Evolutionary conservation across 2,888 invertebrate species (phyloP), one percentile per base, ranked within the genome.

Genomic region (Cataglyphis livida): DNA sequence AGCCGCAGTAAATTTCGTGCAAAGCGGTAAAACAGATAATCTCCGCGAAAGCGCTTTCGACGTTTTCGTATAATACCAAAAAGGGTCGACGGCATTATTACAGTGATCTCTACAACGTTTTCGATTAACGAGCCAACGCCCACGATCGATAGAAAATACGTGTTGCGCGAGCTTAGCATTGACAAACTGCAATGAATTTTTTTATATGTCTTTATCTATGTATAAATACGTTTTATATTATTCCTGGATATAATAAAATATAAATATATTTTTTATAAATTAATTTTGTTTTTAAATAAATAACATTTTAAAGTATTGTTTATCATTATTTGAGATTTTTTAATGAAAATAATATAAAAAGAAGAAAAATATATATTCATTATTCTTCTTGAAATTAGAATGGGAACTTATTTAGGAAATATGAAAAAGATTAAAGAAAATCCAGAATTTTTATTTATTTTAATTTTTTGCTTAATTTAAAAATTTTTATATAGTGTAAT

Each of bases 71-170:
- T 88, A 87, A 88, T 88, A 51, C 85, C 87, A 68, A 88, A 88
- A 88, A 85, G 87, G 87, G 84, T 87, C 82, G 85, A 64, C 78
- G 61, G 81, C 82, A 87, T 88, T 88, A 88, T 88, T 88, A 78
- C 73, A 73, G 65, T 78, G 68, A 82, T 83, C 73, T 81, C 71
- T 61, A 61, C 71, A 87, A 71, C 76, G 64, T 83, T 88, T 84
- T 86, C 83, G 86, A 83, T 87, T 87, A 87, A 85, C 81, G 70
- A 54, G 64, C 15, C 28, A 35, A 7, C 70, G 21, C 62, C 6
- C 35, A 18, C 18, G 44, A 62, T 62, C 18, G 12, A 74, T 62
- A 15, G 62, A 62, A 74, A 74, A 35, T 74, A 74, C 21, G 44
- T 62, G 15, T 10, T 62, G 32, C 21, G 62, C 10, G 32, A 61